Conservation (phyloP, 92 coral and sea anemone species). For the Hydrozoanthus gracilis region DNA sequence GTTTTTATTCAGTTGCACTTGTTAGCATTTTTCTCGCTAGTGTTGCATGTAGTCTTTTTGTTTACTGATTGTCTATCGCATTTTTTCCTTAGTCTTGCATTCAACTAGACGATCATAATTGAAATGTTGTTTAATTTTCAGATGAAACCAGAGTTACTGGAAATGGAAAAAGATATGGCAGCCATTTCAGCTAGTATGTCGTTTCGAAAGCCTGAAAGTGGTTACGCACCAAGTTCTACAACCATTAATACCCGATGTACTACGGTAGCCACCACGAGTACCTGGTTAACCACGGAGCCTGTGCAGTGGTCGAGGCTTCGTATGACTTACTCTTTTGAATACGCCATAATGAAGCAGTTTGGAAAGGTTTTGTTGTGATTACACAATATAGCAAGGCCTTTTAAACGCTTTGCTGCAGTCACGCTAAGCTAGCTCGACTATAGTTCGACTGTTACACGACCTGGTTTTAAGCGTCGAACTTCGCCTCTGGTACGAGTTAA, state of each 20-base stretch:
- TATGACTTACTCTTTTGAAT: slow-evolving; percentile 98
- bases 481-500: too few relatives aligned
- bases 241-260: slow-evolving; percentile 65
- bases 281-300: slow-evolving; percentile 92
- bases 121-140: background rate
- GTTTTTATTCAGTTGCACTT: too few relatives aligned
- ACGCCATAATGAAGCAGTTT: slow-evolving; percentile 94
- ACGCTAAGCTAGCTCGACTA: too few relatives aligned
- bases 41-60: too few relatives aligned
- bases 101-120: background rate
- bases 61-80: too few relatives aligned
- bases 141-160: slow-evolving; percentile 46
- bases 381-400: background rate
- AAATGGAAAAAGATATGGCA: slow-evolving; percentile 63
- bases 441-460: too few relatives aligned
- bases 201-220: slow-evolving; percentile 53
- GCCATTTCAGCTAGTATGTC: slow-evolving; percentile 70
- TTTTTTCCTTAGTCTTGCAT: background rate
- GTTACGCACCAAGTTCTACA: slow-evolving; percentile 42
- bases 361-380: slow-evolving; percentile 83
- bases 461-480: too few relatives aligned
- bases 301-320: slow-evolving; percentile 97
- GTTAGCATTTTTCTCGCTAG: too few relatives aligned
- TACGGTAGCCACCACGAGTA: slow-evolving; percentile 67
- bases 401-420: background rate